phyloP scores from a whole-genome alignment of 1,140 invertebrate genomes.

The Drosophila asahinai region DNA sequence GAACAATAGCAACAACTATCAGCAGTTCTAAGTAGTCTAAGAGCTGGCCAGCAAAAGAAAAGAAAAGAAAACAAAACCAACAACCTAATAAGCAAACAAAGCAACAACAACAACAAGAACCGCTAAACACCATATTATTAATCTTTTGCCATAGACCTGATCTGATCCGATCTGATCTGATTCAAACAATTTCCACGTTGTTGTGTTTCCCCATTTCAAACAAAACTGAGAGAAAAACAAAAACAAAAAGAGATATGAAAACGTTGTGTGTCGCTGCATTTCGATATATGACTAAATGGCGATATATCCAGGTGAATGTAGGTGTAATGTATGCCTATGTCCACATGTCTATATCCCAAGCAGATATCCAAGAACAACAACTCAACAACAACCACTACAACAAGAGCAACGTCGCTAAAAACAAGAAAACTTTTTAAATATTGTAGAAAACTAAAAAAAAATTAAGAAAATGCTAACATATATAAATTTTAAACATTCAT shows the following conservation, averaged over 20 bases:
- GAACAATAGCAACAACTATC: conserved; percentile 84
- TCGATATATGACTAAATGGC: conserved; percentile 33
- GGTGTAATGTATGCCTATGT: conserved; percentile 16
- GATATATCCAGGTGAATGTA: conserved; percentile 20
- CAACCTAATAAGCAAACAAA: conserved; percentile 37
- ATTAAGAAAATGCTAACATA: conserved; percentile 50
- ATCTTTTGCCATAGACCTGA: conserved; percentile 56
- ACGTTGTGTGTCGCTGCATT: conserved; percentile 63
- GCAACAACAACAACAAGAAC: conserved; percentile 51
- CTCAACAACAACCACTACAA: conserved; percentile 55
- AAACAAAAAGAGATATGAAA: conserved; percentile 63
- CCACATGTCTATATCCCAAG: conserved; percentile 14
- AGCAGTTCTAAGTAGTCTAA: conserved; percentile 75
- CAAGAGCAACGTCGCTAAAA: conserved; percentile 80
- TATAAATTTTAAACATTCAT: conserved; percentile 62
- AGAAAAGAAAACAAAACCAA: conserved; percentile 22
- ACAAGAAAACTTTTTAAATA: conserved; percentile 81
- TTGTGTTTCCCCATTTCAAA: conserved; percentile 62
- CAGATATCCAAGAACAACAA: conserved; percentile 43
- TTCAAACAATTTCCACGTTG: conserved; percentile 58
- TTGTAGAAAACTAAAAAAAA: conserved; percentile 44
- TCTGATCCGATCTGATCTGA: conserved; percentile 35
- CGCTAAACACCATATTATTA: conserved; percentile 41
- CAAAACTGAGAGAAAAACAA: conserved; percentile 82
- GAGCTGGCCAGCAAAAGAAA: conserved; percentile 28